These are phyloP conservation scores for Blera fallax DNA, from an alignment of 2,888 invertebrate genomes.

Conservation along the genomic window DNA sequence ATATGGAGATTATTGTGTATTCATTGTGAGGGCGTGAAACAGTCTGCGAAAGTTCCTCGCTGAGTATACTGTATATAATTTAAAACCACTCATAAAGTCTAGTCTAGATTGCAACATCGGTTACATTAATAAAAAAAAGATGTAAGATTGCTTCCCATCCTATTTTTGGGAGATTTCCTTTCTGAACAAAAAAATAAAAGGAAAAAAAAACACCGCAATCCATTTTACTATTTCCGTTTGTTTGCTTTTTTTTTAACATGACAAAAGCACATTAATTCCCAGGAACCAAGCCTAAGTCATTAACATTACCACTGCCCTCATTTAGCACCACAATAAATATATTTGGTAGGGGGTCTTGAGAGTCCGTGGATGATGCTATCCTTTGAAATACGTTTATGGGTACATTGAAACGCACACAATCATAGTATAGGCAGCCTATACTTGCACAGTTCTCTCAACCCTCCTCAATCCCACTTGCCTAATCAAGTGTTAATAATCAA, in stretches of 20 bases:
- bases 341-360: constrained; percentile 21
- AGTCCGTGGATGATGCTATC: constrained; percentile 33
- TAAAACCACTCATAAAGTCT: not conserved
- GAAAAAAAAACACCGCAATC: not conserved
- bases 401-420: constrained; percentile 40
- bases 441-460: constrained; percentile 13
- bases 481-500: constrained; percentile 69
- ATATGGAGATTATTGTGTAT: too few relatives aligned
- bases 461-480: constrained; percentile 43
- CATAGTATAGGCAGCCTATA: not conserved
- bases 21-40: too few relatives aligned
- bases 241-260: constrained; percentile 45
- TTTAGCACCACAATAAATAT: constrained; percentile 51
- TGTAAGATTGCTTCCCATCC: not conserved
- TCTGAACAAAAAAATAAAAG: not conserved
- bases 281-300: constrained; percentile 57
- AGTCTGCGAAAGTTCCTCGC: too few relatives aligned
- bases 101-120: not conserved
- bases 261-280: constrained; percentile 65
- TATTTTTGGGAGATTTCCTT: not conserved
- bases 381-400: constrained; percentile 42
- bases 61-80: too few relatives aligned
- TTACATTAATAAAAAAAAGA: not conserved
- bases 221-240: constrained; percentile 33
- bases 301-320: constrained; percentile 50